Evolutionary conservation across 1,140 invertebrate genomes (phyloP), one percentile per base, ranked within the genome.

Genomic region (Schlechtendalia chinensis): DNA sequence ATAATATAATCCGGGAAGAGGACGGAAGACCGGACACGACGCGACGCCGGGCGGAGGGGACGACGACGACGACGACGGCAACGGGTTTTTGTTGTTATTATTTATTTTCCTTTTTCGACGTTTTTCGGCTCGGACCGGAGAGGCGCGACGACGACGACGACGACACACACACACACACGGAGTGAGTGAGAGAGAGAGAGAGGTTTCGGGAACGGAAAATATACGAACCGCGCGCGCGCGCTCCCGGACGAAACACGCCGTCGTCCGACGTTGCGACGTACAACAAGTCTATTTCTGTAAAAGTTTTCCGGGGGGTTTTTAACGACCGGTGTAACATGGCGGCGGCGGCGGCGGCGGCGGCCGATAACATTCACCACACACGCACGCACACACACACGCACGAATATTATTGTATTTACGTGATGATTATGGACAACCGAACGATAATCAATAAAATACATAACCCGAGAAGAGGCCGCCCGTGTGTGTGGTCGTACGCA

Each of bases 221-320:
- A n/a, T n/a, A 54, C 71, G 71, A 69, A 22, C 71, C 16, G 71
- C 24, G 17, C 47, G 50, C 47, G 50, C 50, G 17, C 19, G 53
- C 45, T 29, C 24, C n/a, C n/a, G 32, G 22, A 22, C 11, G n/a
- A 58, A 39, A 75, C n/a, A 6, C 29, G 27, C 24, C 14, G n/a
- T 14, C 50, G 71, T 16, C 71, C n/a, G 24, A 8, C 12, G 47
- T 14, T 16, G 19, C 24, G 14, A 39, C 32, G 32, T 8, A 39
- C 32, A 39, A 39, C 32, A 39, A 29, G 27, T n/a, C 29, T 75
- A 59, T 75, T 75, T 75, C 16, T 22, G 53, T 75, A 56, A 11
- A 50, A 11, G 47, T 75, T 75, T 58, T n/a, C 5, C 19, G 53
- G 22, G 72, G 54, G 54, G 8, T 39, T 75, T 75, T 75, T 74